Evolutionary conservation across 2,113 vertebrate genomes (phyloP).

Genomic region (Noctilio leporinus): DNA sequence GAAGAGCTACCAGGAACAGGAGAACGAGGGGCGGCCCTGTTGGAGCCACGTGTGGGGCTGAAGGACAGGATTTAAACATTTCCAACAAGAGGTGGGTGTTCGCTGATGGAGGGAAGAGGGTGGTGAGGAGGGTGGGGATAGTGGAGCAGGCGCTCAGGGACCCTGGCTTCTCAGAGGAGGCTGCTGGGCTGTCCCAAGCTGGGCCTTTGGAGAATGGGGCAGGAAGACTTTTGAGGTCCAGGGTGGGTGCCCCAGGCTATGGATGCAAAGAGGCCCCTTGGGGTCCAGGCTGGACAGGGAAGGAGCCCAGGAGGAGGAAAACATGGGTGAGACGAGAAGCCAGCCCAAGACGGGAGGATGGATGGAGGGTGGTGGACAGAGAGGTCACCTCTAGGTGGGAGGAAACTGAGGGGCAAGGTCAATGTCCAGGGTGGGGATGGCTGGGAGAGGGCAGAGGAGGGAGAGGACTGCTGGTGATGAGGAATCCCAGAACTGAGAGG

Average conservation of each 20-base stretch:
- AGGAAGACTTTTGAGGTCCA: not conserved
- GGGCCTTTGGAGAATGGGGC: not conserved
- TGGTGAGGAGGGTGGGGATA: not conserved
- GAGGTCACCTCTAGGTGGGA: not conserved
- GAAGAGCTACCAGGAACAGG: not conserved
- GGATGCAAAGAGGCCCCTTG: not conserved
- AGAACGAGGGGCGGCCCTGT: not conserved
- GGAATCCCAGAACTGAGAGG: not conserved
- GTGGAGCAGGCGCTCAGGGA: not conserved
- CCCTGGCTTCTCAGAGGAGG: too few species aligned
- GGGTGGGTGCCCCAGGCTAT: not conserved
- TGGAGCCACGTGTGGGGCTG: not conserved
- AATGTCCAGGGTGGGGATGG: not conserved
- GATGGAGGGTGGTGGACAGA: not conserved
- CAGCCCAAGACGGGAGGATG: accelerated
- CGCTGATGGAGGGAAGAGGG: not conserved
- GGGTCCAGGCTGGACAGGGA: not conserved
- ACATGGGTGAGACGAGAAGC: not conserved
- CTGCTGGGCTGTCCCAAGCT: not conserved
- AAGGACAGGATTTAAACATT: not conserved
- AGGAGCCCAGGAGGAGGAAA: not conserved
- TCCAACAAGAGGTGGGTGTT: not conserved
- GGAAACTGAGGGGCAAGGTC: not conserved
- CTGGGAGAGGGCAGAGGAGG: not conserved
- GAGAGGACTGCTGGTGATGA: not conserved